Conservation (phyloP, 2,113 vertebrate genomes). For the Ammodytes dubius region DNA sequence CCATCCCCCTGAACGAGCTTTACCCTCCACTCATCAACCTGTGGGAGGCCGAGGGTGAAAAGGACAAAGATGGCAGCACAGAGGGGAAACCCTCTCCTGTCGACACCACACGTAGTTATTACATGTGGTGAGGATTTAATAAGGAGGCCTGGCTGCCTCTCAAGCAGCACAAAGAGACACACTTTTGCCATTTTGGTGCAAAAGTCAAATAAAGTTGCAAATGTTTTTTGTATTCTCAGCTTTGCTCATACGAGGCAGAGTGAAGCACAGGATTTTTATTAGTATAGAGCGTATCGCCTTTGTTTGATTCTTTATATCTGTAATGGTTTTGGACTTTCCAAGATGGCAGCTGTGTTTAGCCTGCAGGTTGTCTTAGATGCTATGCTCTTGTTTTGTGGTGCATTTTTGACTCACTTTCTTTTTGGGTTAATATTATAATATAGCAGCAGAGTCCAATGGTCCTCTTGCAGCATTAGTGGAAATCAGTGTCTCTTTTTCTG, state of each 20-base stretch:
- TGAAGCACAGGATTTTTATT: constrained; percentile 89
- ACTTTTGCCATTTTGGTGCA: constrained; percentile 90
- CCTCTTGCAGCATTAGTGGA: constrained; percentile 75
- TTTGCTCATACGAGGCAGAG: constrained; percentile 91
- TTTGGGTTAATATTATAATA: constrained; percentile 76
- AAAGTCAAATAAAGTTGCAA: constrained; percentile 84
- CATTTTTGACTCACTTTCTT: constrained; percentile 80
- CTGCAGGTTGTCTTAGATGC: constrained; percentile 85
- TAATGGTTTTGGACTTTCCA: constrained; percentile 79
- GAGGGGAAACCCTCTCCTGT: constrained; percentile 94
- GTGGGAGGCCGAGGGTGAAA: constrained; percentile 96
- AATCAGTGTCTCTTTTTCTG: constrained; percentile 76
- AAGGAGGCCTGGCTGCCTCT: constrained; percentile 84
- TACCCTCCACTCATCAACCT: constrained; percentile 99
- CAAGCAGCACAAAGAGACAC: constrained; percentile 79
- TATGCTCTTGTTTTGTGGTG: constrained; percentile 86
- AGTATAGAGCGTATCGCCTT: constrained; percentile 92
- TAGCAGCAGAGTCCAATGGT: constrained; percentile 63
- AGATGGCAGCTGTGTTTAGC: constrained; percentile 89
- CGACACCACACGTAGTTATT: constrained; percentile 98
- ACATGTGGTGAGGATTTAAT: constrained; percentile 94
- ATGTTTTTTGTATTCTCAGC: constrained; percentile 89
- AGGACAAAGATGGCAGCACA: constrained; percentile 92
- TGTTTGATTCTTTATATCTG: constrained; percentile 68
- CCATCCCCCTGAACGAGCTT: constrained; percentile 97